These are phyloP conservation scores for Noctua comes DNA, from an alignment of 2,888 invertebrate species.

Conservation along the genomic window DNA sequence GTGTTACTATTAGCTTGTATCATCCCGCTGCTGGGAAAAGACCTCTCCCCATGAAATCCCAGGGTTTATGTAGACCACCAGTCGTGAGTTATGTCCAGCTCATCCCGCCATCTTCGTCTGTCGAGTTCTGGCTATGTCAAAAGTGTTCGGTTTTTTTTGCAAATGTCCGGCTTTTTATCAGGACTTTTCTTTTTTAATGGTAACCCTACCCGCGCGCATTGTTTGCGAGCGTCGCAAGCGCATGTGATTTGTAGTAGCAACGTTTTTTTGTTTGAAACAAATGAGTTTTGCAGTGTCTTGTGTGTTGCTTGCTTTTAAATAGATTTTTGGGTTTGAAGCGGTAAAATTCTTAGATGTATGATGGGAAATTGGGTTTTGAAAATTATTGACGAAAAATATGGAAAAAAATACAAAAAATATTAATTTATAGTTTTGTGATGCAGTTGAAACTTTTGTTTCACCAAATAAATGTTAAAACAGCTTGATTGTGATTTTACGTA, in stretches of 20 bases:
- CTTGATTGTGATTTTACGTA: not conserved
- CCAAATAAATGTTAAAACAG: not conserved
- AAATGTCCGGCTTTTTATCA: not conserved
- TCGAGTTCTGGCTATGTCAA: not conserved
- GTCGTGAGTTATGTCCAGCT: not conserved
- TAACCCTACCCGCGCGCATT: slow-evolving; percentile 52
- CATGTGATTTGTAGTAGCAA: slow-evolving; percentile 66
- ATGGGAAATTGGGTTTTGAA: not conserved
- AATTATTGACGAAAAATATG: not conserved
- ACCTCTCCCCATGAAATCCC: too few species aligned
- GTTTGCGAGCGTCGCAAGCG: slow-evolving; percentile 61
- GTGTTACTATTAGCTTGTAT: not conserved
- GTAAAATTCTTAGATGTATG: not conserved
- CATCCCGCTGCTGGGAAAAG: not conserved
- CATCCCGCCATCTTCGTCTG: not conserved
- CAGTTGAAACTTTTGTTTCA: not conserved
- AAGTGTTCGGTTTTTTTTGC: not conserved
- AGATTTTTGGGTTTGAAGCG: not conserved
- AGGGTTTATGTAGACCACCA: not conserved
- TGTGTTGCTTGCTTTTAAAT: slow-evolving; percentile 22
- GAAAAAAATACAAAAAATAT: not conserved
- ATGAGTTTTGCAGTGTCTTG: slow-evolving; percentile 55
- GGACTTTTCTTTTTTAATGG: not conserved
- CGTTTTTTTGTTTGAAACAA: slow-evolving; percentile 55
- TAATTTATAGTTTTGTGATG: not conserved